Percentiles rank a stretch among this genome's conserved stretches.
phyloP scores from a whole-genome alignment of 2,113 vertebrate species.

The Oreochromis spilurus region DNA sequence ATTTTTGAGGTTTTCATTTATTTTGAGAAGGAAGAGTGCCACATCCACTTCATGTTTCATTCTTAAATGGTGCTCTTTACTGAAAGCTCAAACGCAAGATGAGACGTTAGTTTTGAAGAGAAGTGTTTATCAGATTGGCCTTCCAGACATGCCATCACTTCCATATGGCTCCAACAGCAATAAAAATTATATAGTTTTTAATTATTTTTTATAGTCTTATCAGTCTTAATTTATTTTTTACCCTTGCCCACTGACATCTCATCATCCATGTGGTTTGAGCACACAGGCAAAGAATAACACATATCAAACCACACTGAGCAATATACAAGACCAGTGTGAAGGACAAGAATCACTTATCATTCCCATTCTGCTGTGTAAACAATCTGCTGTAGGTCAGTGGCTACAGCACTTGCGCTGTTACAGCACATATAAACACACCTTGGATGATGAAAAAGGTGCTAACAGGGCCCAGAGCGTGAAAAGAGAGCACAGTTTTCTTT shows the following conservation, averaged over 20 bases:
- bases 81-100: background rate
- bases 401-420: conserved; percentile 36
- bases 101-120: background rate
- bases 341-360: conserved; percentile 45
- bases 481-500: background rate
- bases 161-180: conserved; percentile 11
- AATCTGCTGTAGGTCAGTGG: conserved; percentile 53
- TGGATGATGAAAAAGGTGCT: conserved; percentile 67
- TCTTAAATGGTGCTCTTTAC: conserved; percentile 9
- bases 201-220: conserved; percentile 23
- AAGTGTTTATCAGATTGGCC: background rate
- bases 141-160: background rate
- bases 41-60: conserved; percentile 27
- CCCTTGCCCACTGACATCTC: background rate
- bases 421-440: conserved; percentile 55
- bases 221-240: conserved; percentile 32
- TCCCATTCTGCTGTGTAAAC: conserved; percentile 49
- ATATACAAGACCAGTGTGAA: conserved; percentile 15
- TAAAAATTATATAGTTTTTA: background rate
- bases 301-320: conserved; percentile 1
- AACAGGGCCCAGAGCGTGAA: conserved; percentile 26
- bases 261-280: background rate
- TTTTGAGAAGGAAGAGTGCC: conserved; percentile 37
- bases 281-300: conserved; percentile 14
- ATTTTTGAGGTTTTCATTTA: conserved; percentile 42